phyloP scores from a whole-genome alignment of 2,888 invertebrate species.

The Luperina nickerlii region DNA sequence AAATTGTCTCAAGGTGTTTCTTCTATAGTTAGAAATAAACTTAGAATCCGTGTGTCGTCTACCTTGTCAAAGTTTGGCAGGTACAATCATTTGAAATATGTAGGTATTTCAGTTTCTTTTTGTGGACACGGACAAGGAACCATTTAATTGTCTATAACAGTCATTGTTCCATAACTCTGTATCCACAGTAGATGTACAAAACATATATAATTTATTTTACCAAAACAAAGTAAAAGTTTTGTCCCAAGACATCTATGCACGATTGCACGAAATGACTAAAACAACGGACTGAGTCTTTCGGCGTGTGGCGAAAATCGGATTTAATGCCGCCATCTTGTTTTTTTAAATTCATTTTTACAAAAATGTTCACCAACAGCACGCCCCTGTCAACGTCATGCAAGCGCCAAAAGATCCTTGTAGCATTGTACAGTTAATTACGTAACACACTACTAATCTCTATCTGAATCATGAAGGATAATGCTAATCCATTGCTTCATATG shows the following conservation, averaged over 20 bases:
- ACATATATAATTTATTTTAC: background rate
- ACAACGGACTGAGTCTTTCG: background rate
- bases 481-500: background rate
- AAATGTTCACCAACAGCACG: background rate
- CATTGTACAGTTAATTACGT: background rate
- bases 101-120: background rate
- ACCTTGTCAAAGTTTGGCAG: constrained; percentile 10
- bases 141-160: background rate
- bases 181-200: background rate
- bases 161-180: background rate
- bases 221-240: background rate
- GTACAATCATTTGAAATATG: background rate
- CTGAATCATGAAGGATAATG: background rate
- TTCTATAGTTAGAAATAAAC: constrained; percentile 27
- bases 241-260: too few relatives aligned
- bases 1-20: constrained; percentile 35
- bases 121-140: background rate
- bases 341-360: too few relatives aligned
- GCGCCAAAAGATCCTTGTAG: background rate
- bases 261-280: too few relatives aligned
- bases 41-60: constrained; percentile 8
- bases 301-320: too few relatives aligned
- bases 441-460: background rate
- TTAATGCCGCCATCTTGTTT: too few relatives aligned
- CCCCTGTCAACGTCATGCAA: background rate